Evolutionary conservation across 2,113 vertebrate species (phyloP), one percentile per base, ranked within the genome.

Genomic region (Ascaphus truei): DNA sequence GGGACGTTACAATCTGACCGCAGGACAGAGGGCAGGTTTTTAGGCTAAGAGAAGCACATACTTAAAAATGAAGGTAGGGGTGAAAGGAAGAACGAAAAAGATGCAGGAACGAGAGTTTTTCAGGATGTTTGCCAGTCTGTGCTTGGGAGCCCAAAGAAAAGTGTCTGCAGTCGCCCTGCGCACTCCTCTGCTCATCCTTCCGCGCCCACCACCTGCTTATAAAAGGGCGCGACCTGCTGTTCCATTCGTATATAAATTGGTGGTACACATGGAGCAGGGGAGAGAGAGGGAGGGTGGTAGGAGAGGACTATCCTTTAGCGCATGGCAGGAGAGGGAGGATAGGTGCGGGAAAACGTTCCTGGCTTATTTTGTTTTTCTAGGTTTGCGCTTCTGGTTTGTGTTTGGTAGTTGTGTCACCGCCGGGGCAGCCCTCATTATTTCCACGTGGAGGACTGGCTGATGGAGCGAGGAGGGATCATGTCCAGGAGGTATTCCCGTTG

Each of bases 401-500:
- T 72, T 31, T 57, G 53, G 9, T 34, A 51, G 48, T 41, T 52
- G 16, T 47, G 25, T 61, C 25, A 41, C 12, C 52, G 11, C 26
- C 18, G 39, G 22, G 39, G 52, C 9, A 64, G 71, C 73, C 78
- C 82, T 78, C 71, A 88, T 89, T 94, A 98, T 91, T 99, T 99
- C 96, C 96, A 99, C 36, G 94, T 94, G 83, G 96, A 90, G 0
- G 96, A 93, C 75, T 98, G 97, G 84, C 94, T 94, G 87, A 98
- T 94, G 66, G 97, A 94, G 74, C 96, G 93, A 13, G 97, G 95
- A 12, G 97, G 97, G 77, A 98, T 97, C 96, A 98, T 98, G 86
- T 98, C 96, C 77, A 98, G 92, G 73, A 99, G 95, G 77, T 98
- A 98, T 72, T 98, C 96, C 37, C 96, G 93, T 81, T 98, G 96